Evolutionary conservation across 1,140 invertebrate species (phyloP), one percentile per base, ranked within the genome.

Genomic region (Drosophila eugracilis): DNA sequence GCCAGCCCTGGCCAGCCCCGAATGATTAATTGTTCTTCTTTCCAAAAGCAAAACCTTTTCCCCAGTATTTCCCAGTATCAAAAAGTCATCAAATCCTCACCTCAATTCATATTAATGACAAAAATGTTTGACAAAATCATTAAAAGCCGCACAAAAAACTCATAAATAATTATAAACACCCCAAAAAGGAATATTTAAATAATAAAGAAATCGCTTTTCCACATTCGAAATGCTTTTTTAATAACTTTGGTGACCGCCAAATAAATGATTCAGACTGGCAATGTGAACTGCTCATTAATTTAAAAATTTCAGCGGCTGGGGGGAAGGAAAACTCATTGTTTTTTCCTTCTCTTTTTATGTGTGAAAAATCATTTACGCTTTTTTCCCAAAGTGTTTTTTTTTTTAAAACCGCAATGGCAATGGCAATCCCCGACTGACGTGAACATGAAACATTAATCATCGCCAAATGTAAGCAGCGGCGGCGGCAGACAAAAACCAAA

Each of bases 41-140:
- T 14, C 49, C 53, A 57, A 44, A 14, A 57, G 10, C 12, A 12
- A 4, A 5, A 14, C 15, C 19, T 42, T 44, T 34, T 41, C 15
- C 14, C 12, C 47, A 60, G 14, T 55, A 24, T 19, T 9, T 22
- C 2, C 6, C 26, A 28, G 54, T 49, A 78, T 74, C 53, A 78
- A 66, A 78, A 69, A 69, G 39, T 42, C 70, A 48, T 76, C 58
- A 80, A 67, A 67, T 66, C n/a, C 36, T 66, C 45, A 53, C 9
- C 45, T 36, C 45, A 26, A 53, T 66, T 84, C 70, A 70, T 73
- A 80, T 80, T 76, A 72, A 79, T 60, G 73, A 83, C 41, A 75
- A 71, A 65, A 73, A 42, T 58, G 62, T 66, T 84, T 84, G 74
- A 86, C 60, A 85, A 85, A 74, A 76, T 85, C 76, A 84, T 80